Base-by-base conservation (phyloP, 92 coral and sea anemone species). In the Epizoanthus scotinus region DNA sequence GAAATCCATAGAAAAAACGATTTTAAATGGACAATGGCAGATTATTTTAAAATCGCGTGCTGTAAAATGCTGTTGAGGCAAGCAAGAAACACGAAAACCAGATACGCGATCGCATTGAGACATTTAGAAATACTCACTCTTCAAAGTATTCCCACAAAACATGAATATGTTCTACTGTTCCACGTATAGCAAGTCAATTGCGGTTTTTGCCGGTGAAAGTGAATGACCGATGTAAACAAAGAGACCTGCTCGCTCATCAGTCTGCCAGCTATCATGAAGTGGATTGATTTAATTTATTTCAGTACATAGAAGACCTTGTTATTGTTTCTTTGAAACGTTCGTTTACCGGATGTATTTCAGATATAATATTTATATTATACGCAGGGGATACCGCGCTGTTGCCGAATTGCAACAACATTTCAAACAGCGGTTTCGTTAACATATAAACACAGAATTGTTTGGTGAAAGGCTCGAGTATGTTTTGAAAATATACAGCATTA, bases 181-280 rank as follows among this genome's bases (percentile, higher is more conserved):
- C 38, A 8, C 67, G 31, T 21, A 18, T 47, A 64, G 17, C 40
- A 64, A 64, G 47, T 15, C 29, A 64, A 29, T 64, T 64, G 70
- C 70, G 70, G 70, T 64, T 64, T 27, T 28, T 28, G 40, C 47
- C 38, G 40, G 70, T 64, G 44, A 24, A 64, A 64, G 17, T 29
- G 70, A 5, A 47, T 64, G 70, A 47, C 44, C 70, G 70, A 29
- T 27, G 36, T 29, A 15, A 64, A 29, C n/a, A 29, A 64, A 64
- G 28, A 64, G 13, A 64, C 70, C 40, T 64, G 40, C 38, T 31
- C 47, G 22, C 31, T 21, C 47, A 29, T 40, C 19, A 13, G 52
- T 64, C 44, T 29, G 29, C 21, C 38, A 64, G 29, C n/a, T 47
- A 47, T 47, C 15, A 47, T 47, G 14, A 9, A 47, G 3, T 34